Conservation (phyloP, 2,888 invertebrate genomes). For the Phaonia tiefii region DNA sequence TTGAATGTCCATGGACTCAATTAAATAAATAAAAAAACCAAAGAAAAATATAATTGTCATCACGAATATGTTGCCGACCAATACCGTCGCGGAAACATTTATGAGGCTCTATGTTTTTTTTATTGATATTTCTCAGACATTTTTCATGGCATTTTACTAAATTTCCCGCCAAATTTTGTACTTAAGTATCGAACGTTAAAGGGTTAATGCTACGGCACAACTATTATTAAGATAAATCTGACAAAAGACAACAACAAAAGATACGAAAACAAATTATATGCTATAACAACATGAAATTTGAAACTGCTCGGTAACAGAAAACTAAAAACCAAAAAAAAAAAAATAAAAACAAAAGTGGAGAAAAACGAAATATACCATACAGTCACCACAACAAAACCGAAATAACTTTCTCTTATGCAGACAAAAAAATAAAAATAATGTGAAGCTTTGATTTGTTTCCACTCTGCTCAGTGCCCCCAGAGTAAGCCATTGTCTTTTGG, state of each 20-base stretch:
- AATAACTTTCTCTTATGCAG: constrained; percentile 63
- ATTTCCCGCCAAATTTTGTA: no score
- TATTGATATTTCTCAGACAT: no score
- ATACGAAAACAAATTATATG: constrained; percentile 57
- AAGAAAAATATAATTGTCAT: no score
- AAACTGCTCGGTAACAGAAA: constrained; percentile 12
- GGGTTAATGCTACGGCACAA: constrained; percentile 50
- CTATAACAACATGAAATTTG: constrained; percentile 46
- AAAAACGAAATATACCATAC: background rate
- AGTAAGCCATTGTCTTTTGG: constrained; percentile 29
- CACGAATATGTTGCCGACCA: no score
- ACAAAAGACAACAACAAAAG: constrained; percentile 38
- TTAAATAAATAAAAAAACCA: no score
- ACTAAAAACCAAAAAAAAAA: constrained; percentile 43
- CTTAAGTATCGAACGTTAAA: background rate
- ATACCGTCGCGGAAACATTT: no score
- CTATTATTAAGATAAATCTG: constrained; percentile 36
- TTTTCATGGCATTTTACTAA: no score
- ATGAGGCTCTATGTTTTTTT: no score
- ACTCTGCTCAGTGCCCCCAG: constrained; percentile 7
- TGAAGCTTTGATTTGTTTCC: constrained; percentile 60
- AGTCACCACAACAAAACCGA: constrained; percentile 45
- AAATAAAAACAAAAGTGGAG: background rate
- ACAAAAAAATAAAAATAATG: constrained; percentile 49
- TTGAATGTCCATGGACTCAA: no score